Evolutionary conservation across 1,140 invertebrate genomes (phyloP).

Genomic region (Drosophila nebulosa): DNA sequence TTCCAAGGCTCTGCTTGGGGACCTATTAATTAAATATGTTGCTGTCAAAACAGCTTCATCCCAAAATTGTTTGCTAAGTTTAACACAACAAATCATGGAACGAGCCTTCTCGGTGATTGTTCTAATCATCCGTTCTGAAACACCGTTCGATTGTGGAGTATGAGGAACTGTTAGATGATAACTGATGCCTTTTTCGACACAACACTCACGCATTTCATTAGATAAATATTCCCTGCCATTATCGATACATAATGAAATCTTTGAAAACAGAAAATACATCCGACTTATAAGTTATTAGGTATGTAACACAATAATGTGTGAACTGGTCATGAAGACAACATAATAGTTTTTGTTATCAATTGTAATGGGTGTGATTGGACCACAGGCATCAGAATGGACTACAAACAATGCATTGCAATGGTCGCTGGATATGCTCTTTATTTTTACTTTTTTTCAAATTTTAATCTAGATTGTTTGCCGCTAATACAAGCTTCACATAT

Average conservation of each 20-base stretch:
- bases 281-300: conserved; percentile 61
- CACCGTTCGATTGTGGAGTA: conserved; percentile 82
- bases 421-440: conserved; percentile 68
- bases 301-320: conserved; percentile 37
- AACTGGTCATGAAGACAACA: conserved; percentile 32
- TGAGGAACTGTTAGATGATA: conserved; percentile 74
- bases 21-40: not conserved
- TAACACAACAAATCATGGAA: not conserved
- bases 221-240: conserved; percentile 25
- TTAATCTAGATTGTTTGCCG: conserved; percentile 80
- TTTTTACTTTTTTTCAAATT: conserved; percentile 72
- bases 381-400: conserved; percentile 81
- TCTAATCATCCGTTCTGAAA: conserved; percentile 81
- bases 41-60: not conserved
- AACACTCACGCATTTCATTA: conserved; percentile 73
- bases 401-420: conserved; percentile 80
- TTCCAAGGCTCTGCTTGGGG: not conserved
- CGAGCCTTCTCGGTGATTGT: conserved; percentile 81
- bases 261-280: conserved; percentile 75
- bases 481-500: conserved; percentile 82
- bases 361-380: conserved; percentile 67
- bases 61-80: not conserved
- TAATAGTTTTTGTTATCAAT: not conserved
- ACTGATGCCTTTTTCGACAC: conserved; percentile 80
- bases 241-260: conserved; percentile 63